These are phyloP conservation scores for Platynereis dumerilii DNA, from an alignment of 2,888 invertebrate genomes.

Conservation along the genomic window DNA sequence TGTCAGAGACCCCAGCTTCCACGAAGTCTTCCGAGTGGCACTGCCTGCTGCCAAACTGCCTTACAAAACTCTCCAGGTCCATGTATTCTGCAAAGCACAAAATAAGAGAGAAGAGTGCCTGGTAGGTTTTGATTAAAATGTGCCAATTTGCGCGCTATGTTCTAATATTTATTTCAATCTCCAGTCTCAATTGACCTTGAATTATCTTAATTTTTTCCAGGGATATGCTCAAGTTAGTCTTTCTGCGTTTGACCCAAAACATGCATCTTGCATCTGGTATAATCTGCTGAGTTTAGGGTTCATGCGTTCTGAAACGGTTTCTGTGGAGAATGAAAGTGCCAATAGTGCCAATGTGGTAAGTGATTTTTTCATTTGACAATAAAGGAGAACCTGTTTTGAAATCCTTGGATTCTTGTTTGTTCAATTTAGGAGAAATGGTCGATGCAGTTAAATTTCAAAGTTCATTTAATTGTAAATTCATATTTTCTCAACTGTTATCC, in stretches of 20 bases:
- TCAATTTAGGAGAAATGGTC: no score
- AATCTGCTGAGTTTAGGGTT: conserved; percentile 87
- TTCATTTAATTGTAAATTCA: no score
- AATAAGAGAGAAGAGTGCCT: conserved; percentile 78
- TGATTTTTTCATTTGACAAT: no score
- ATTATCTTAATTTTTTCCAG: conserved; percentile 65
- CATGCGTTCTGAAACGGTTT: conserved; percentile 67
- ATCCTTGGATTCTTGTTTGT: no score
- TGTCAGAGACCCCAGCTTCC: conserved; percentile 77
- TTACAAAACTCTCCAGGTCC: conserved; percentile 89
- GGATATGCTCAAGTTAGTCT: conserved; percentile 95
- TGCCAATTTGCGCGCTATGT: neutral
- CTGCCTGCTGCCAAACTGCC: conserved; percentile 79
- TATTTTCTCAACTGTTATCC: no score
- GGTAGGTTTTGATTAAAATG: conserved; percentile 68
- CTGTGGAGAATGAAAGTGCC: no score
- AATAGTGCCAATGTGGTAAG: no score
- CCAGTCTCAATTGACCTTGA: no score
- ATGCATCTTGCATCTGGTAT: conserved; percentile 88
- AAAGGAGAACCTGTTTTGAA: no score
- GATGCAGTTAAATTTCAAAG: no score
- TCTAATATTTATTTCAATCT: neutral
- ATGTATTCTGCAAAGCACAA: conserved; percentile 78
- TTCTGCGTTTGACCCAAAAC: conserved; percentile 89
- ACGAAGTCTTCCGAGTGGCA: conserved; percentile 79